phyloP scores from a whole-genome alignment of 2,888 invertebrate species.

The Ormyrus labotus region DNA sequence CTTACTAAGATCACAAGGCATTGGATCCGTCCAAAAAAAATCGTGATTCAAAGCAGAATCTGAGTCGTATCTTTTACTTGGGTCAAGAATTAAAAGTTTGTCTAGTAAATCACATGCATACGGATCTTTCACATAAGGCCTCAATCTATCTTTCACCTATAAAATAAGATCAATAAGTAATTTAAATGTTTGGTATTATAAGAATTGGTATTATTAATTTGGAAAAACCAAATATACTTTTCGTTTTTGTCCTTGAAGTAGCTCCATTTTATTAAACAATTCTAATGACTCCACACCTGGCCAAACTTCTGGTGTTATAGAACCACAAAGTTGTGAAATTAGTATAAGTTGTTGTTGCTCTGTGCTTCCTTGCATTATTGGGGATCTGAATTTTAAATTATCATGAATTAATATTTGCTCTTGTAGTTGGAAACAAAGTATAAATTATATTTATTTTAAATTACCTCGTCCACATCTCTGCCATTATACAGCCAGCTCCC shows the following conservation, averaged over 20 bases:
- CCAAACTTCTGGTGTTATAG: conserved; percentile 95
- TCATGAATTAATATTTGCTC: neutral
- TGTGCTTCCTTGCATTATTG: conserved; percentile 96
- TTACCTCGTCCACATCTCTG: conserved; percentile 97
- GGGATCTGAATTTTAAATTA: conserved; percentile 78
- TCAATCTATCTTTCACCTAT: conserved; percentile 86
- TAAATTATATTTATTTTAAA: neutral
- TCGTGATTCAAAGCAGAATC: conserved; percentile 97
- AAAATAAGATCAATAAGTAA: conserved; percentile 77
- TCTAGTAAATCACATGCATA: conserved; percentile 96
- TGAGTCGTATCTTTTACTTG: conserved; percentile 90
- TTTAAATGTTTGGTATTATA: conserved; percentile 10
- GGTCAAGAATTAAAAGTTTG: conserved; percentile 93
- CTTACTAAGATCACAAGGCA: conserved; percentile 92
- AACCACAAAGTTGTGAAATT: conserved; percentile 97
- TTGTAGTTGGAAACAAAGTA: neutral
- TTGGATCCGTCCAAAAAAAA: conserved; percentile 99
- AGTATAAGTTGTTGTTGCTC: conserved; percentile 97
- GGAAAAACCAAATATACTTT: conserved; percentile 81
- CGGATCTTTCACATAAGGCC: conserved; percentile 92
- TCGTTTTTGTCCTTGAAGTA: conserved; percentile 90
- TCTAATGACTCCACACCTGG: conserved; percentile 94
- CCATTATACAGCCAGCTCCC: conserved; percentile 99
- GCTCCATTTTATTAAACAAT: conserved; percentile 90
- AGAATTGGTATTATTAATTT: neutral